Evolutionary conservation across 2,888 invertebrate genomes (phyloP).

Genomic region (Prosapia bicincta): DNA sequence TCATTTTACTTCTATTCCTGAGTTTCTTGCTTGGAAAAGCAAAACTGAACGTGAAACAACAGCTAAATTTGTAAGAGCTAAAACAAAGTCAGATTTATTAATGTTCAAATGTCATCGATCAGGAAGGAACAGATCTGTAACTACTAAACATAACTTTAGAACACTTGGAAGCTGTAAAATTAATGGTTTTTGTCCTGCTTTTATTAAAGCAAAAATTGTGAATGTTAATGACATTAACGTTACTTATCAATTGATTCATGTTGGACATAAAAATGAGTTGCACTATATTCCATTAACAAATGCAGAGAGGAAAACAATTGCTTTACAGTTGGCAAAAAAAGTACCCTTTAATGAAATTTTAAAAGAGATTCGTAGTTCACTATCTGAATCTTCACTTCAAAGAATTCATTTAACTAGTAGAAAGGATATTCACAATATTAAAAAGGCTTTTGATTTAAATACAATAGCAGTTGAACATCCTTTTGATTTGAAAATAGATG

Average conservation of each 20-base stretch:
- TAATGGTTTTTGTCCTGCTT: not conserved
- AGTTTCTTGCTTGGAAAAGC: not conserved
- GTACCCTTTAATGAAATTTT: not conserved
- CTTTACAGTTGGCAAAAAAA: not conserved
- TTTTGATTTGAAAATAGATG: not conserved
- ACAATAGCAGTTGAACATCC: not conserved
- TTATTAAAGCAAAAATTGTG: not conserved
- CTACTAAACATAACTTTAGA: not conserved
- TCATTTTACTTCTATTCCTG: not conserved
- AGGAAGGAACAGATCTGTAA: not conserved
- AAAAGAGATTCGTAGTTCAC: not conserved
- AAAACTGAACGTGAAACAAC: not conserved
- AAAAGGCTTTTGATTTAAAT: not conserved
- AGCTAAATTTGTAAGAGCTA: not conserved
- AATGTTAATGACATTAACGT: not conserved
- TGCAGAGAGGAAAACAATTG: not conserved
- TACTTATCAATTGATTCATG: not conserved
- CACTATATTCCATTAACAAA: not conserved
- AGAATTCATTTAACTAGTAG: not conserved
- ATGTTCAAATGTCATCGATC: not conserved
- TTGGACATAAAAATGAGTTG: not conserved
- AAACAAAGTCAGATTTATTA: not conserved
- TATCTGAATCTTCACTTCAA: not conserved
- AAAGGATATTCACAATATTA: constrained; percentile 5
- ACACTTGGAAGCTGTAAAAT: not conserved